Base-by-base conservation (phyloP, 2,888 invertebrate genomes). In the Pardosa pseudoannulata region DNA sequence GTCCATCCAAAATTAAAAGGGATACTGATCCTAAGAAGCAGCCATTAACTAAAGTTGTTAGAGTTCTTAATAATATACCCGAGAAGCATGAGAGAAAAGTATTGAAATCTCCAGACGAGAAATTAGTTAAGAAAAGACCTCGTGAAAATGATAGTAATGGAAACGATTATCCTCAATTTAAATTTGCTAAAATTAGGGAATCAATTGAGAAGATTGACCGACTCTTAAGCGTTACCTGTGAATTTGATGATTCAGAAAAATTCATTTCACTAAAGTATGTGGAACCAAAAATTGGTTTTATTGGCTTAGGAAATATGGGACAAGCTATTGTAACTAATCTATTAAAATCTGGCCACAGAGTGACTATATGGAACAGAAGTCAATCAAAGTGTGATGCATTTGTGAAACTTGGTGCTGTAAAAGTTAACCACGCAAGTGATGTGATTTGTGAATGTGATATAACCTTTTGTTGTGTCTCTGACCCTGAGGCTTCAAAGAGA, bases 251-350 rank as follows among this genome's bases (percentile, higher is more conserved):
- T 36, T 36, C 36, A 7, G n/a, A n/a, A n/a, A n/a, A n/a, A n/a
- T n/a, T n/a, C n/a, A 5, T 36, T 7, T 5, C 36, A 36, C 5
- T 5, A 36, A 36, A 36, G 9, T 9, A 36, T 36, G 36, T 36
- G 5, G 5, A 5, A 36, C 36, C 36, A 9, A 36, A 36, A 9
- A 36, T 36, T 91, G 98, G 98, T 32, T 98, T 98, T 92, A 94
- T 98, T 32, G 98, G 98, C 0, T 93, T 98, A 39, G 98, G 98
- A 80, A 96, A 96, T 91, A 98, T 98, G 96, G 98, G 98, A 72
- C 95, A 96, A 87, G 97, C 97, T 31, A 96, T 98, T 91, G 97
- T 98, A 23, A 97, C 97, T 93, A 98, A 98, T 92, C 93, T 98
- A 76, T 94, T 98, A 90, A 95, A 96, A 92, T 97, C 97, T 3